These are phyloP conservation scores for Onychomys torridus DNA, from an alignment of 2,797 vertebrate genomes.

Conservation along the genomic window DNA sequence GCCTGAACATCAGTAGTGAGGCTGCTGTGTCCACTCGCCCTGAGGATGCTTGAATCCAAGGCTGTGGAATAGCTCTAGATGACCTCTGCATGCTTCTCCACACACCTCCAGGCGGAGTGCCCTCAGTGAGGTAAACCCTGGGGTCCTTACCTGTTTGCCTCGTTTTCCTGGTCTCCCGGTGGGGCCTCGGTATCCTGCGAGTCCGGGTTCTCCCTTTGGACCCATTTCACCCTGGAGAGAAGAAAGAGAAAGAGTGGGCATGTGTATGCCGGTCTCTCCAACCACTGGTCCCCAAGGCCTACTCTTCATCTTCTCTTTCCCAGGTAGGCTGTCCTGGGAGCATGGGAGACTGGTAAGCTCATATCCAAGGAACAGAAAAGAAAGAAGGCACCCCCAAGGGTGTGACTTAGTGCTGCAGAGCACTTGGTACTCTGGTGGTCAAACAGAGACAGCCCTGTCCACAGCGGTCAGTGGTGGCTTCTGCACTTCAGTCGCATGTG, in stretches of 20 bases:
- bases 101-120: not conserved
- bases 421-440: not conserved
- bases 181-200: conserved; percentile 95
- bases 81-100: not conserved
- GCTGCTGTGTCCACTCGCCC: not conserved
- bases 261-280: not conserved
- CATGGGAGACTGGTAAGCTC: not conserved
- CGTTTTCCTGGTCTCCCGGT: conserved; percentile 98
- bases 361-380: not conserved
- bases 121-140: not conserved
- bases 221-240: conserved; percentile 96
- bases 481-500: not conserved
- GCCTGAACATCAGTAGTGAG: not conserved
- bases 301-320: not conserved
- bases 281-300: accelerated
- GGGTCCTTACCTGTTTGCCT: conserved; percentile 94
- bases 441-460: not conserved
- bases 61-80: not conserved
- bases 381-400: not conserved
- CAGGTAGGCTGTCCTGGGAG: not conserved
- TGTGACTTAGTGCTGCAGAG: not conserved
- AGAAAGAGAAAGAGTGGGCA: not conserved
- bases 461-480: not conserved
- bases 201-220: conserved; percentile 96
- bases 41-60: not conserved